A percentile compares a stretch with the other conserved stretches of the same genome.
Conservation (phyloP, 2,113 vertebrate species). For the Hemicordylus capensis region DNA sequence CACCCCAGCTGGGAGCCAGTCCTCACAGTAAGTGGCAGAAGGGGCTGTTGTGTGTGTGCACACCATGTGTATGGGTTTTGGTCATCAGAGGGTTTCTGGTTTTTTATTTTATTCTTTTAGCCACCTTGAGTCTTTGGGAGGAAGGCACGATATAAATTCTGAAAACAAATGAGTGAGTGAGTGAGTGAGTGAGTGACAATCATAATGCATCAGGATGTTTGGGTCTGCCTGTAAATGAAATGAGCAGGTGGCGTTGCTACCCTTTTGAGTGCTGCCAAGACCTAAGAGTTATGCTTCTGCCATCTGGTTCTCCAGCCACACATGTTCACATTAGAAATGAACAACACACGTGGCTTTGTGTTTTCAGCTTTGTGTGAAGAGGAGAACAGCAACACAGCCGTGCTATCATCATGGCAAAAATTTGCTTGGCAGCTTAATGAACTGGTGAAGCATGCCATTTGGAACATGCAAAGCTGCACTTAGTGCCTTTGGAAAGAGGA, state of each 20-base stretch:
- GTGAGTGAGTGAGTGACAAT: too few relatives aligned
- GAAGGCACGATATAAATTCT: too few relatives aligned
- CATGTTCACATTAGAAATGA: background rate
- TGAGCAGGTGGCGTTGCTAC: slow-evolving; percentile 57
- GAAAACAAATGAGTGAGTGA: too few relatives aligned
- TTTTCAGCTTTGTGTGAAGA: slow-evolving; percentile 22
- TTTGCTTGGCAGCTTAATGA: slow-evolving; percentile 39
- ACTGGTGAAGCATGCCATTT: slow-evolving; percentile 59
- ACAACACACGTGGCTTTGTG: slow-evolving; percentile 47
- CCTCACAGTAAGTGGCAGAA: too few relatives aligned
- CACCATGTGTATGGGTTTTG: too few relatives aligned
- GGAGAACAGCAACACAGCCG: background rate
- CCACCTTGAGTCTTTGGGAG: too few relatives aligned
- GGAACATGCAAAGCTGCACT: slow-evolving; percentile 19
- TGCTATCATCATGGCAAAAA: slow-evolving; percentile 41
- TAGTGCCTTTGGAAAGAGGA: slow-evolving; percentile 6
- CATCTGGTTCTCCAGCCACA: slow-evolving; percentile 61
- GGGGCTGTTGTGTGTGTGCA: too few relatives aligned
- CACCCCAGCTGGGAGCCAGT: too few relatives aligned
- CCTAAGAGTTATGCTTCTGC: slow-evolving; percentile 10
- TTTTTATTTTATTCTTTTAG: too few relatives aligned
- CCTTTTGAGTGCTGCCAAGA: slow-evolving; percentile 24
- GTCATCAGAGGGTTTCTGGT: too few relatives aligned
- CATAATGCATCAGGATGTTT: slow-evolving; percentile 38
- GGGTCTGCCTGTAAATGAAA: slow-evolving; percentile 21